These are phyloP conservation scores for Ganaspis brasiliensis DNA, from an alignment of 2,888 invertebrate genomes.

Conservation along the genomic window DNA sequence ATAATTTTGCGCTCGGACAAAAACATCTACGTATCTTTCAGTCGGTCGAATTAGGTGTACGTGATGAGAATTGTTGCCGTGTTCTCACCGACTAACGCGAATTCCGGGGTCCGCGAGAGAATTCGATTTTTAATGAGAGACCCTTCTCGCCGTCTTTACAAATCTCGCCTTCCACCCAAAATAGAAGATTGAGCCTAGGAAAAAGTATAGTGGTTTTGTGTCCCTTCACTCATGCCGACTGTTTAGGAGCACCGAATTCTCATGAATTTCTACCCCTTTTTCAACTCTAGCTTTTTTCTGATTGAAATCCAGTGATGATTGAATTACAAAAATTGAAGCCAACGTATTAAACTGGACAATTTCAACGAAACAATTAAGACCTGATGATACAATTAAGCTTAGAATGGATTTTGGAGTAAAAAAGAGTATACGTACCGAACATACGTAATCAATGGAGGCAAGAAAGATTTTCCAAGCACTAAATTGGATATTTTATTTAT, in stretches of 20 bases:
- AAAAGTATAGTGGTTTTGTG: constrained; percentile 19
- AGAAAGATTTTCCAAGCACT: not conserved
- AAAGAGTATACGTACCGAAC: not conserved
- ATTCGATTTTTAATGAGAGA: constrained; percentile 44
- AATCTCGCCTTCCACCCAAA: constrained; percentile 41
- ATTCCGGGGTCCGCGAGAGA: constrained; percentile 55
- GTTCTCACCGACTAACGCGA: constrained; percentile 58
- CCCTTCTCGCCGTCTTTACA: constrained; percentile 33
- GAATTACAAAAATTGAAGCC: constrained; percentile 26
- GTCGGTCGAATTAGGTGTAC: constrained; percentile 55
- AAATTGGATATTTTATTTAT: no score
- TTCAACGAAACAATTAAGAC: not conserved
- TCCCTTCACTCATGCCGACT: constrained; percentile 11
- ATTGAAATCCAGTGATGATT: not conserved
- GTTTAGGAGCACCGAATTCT: not conserved
- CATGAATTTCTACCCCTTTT: not conserved
- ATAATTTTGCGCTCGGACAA: constrained; percentile 70
- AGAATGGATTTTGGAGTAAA: not conserved
- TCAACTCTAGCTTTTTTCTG: not conserved
- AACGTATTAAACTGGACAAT: not conserved
- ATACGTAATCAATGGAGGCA: not conserved
- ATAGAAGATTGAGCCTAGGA: constrained; percentile 25
- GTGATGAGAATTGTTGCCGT: constrained; percentile 63
- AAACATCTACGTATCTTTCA: constrained; percentile 54
- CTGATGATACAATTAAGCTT: constrained; percentile 12